phyloP scores from a whole-genome alignment of 2,797 vertebrate genomes.

The Melanotaenia parkinsoni region DNA sequence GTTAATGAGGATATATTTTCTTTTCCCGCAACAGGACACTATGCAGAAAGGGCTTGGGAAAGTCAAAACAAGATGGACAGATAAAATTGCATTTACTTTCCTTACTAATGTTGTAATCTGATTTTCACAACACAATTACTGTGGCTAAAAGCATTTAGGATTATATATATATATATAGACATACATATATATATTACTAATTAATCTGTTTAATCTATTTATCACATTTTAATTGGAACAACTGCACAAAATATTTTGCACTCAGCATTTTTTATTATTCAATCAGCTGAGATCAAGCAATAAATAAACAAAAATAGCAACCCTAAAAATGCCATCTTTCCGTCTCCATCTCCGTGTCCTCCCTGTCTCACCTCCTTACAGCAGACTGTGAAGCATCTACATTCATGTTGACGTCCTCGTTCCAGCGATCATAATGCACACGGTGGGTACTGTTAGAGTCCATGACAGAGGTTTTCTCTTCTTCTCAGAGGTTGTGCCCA shows the following conservation, averaged over 20 bases:
- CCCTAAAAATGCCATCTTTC: not conserved
- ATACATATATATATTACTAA: too few species aligned
- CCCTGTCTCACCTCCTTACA: constrained; percentile 71
- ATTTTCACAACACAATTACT: not conserved
- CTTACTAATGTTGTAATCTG: not conserved
- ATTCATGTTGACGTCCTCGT: constrained; percentile 80
- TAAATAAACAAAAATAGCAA: not conserved
- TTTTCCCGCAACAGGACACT: not conserved
- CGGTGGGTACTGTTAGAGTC: constrained; percentile 36
- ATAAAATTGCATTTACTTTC: not conserved
- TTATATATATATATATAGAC: not conserved
- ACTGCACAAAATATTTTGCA: not conserved
- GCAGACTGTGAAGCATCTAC: constrained; percentile 61
- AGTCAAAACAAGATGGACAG: not conserved
- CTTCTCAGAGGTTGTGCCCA: constrained; percentile 13
- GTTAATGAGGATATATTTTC: not conserved
- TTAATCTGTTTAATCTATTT: not conserved
- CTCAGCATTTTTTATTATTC: not conserved
- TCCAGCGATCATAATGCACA: constrained; percentile 85
- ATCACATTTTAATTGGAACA: not conserved
- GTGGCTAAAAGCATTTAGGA: not conserved
- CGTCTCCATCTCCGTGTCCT: not conserved
- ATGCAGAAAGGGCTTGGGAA: not conserved
- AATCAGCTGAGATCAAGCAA: not conserved
- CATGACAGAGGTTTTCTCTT: constrained; percentile 35